These are phyloP conservation scores for Radopholus similis DNA, from an alignment of 1,140 invertebrate species.

Conservation along the genomic window DNA sequence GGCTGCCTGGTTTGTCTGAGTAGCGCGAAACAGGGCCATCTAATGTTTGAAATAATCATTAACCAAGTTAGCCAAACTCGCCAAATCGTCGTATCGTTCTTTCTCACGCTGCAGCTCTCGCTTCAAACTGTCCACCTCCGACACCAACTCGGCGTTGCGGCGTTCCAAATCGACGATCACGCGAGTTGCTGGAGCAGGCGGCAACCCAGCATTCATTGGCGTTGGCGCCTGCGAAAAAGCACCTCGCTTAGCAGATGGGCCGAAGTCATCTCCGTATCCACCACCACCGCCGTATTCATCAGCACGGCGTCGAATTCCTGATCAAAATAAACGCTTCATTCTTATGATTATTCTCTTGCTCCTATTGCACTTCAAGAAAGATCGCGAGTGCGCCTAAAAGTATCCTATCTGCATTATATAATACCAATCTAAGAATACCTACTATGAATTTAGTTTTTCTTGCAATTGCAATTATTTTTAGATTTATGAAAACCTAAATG, in stretches of 20 bases:
- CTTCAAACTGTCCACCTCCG: conserved; percentile 46
- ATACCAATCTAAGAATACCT: too few relatives aligned
- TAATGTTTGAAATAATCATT: too few relatives aligned
- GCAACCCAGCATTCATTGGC: conserved; percentile 1
- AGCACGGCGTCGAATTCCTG: background rate
- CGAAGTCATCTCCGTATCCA: background rate
- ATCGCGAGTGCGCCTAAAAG: too few relatives aligned
- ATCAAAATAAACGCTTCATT: too few relatives aligned
- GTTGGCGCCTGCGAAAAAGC: conserved; percentile 13
- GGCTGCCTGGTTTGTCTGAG: conserved; percentile 1
- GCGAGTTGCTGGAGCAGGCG: conserved; percentile 18
- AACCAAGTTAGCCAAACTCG: too few relatives aligned
- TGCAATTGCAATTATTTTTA: too few relatives aligned
- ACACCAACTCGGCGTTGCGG: conserved; percentile 40
- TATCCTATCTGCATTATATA: too few relatives aligned
- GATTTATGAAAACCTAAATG: too few relatives aligned
- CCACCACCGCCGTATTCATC: background rate
- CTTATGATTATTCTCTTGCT: background rate
- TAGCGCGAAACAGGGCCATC: conserved; percentile 14
- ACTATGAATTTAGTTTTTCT: too few relatives aligned
- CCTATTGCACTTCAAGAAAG: background rate
- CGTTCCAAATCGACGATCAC: conserved; percentile 44
- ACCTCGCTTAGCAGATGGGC: conserved; percentile 8
- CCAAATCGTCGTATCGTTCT: conserved; percentile 44
- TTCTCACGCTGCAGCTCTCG: conserved; percentile 49